Conservation (phyloP, 2,113 vertebrate genomes). For the Saimiri boliviensis region DNA sequence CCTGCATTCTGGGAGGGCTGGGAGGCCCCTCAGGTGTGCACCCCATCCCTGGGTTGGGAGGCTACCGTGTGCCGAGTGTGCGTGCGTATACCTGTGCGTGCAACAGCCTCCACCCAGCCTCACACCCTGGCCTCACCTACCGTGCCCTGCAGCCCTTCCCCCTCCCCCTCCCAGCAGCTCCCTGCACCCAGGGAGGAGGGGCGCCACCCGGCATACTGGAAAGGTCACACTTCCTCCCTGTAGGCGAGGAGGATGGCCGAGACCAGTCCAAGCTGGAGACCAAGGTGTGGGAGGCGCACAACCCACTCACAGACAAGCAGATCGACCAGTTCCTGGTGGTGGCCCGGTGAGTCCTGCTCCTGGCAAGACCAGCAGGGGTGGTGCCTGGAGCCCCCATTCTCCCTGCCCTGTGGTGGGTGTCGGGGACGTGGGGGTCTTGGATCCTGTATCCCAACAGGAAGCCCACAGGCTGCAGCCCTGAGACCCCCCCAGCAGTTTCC, state of each 20-base stretch:
- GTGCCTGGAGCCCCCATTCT: not conserved
- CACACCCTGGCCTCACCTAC: not conserved
- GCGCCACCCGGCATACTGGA: accelerated
- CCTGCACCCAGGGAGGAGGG: not conserved
- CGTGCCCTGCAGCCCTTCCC: not conserved
- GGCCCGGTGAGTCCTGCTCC: constrained; percentile 90
- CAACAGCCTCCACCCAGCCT: not conserved
- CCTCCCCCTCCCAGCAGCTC: not conserved
- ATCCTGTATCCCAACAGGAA: not conserved
- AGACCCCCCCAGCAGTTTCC: no score
- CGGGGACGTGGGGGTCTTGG: no score
- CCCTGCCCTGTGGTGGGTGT: accelerated
- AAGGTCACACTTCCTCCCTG: accelerated
- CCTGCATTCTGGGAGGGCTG: no score
- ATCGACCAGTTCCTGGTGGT: constrained; percentile 99
- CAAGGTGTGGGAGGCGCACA: constrained; percentile 96
- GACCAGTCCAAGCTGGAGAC: constrained; percentile 96
- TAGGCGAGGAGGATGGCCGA: constrained; percentile 93
- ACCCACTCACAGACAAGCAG: constrained; percentile 94
- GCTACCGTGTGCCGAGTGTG: not conserved
- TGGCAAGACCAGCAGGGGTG: accelerated
- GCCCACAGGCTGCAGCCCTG: no score
- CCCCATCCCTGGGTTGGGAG: not conserved
- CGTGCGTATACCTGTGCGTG: not conserved
- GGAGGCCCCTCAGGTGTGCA: no score